Percentiles rank a stretch among this genome's conserved stretches.
Evolutionary conservation across 2,113 vertebrate genomes (phyloP).

Genomic region (Rana temporaria): DNA sequence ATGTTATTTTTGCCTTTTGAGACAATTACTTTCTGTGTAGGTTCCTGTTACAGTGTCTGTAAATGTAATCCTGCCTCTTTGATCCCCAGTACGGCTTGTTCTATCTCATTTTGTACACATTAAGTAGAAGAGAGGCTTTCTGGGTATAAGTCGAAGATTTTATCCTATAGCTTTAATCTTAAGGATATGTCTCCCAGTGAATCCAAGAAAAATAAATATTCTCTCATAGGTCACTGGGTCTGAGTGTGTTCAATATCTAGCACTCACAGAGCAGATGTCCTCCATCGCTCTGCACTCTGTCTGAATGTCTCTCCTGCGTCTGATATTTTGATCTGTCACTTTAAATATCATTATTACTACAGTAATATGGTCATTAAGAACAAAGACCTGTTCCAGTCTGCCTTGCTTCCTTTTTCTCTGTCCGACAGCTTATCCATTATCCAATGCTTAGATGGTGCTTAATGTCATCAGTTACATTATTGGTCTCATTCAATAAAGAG

Average conservation of each 20-base stretch:
- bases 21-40: too few relatives aligned
- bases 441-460: background rate
- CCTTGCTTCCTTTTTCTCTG: too few relatives aligned
- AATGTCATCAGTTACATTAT: background rate
- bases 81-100: background rate
- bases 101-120: background rate
- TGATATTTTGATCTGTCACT: background rate
- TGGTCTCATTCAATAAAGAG: background rate
- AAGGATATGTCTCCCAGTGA: constrained; percentile 3
- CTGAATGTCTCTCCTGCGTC: background rate
- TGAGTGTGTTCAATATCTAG: constrained; percentile 17
- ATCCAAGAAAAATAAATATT: constrained; percentile 36
- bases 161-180: constrained; percentile 5
- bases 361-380: background rate
- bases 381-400: background rate
- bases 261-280: constrained; percentile 17
- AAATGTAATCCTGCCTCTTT: background rate
- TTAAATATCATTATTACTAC: background rate
- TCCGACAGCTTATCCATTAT: too few relatives aligned
- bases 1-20: background rate
- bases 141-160: constrained; percentile 3
- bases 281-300: constrained; percentile 1
- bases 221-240: constrained; percentile 4
- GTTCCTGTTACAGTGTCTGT: background rate
- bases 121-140: background rate